Evolutionary conservation across 2,113 vertebrate species (phyloP).

Genomic region (Grammomys dolichurus): DNA sequence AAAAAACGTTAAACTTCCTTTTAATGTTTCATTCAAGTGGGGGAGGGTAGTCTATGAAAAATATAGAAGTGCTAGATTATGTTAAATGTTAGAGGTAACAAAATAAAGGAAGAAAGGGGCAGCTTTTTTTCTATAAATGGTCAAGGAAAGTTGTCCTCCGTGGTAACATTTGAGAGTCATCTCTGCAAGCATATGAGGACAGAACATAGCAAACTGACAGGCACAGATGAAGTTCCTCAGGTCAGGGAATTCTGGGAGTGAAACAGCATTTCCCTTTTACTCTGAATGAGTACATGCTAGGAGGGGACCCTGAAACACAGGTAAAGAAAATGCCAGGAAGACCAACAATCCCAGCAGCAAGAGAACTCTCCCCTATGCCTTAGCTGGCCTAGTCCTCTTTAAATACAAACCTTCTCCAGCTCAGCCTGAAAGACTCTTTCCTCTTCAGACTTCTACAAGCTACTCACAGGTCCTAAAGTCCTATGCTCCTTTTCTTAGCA

Average conservation of each 20-base stretch:
- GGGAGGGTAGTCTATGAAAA: neutral
- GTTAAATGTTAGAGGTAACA: neutral
- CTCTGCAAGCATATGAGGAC: neutral
- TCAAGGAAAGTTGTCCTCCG: neutral
- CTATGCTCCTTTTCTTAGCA: neutral
- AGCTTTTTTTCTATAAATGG: neutral
- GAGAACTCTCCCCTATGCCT: neutral
- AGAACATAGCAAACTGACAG: neutral
- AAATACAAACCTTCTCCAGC: neutral
- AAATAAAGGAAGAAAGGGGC: neutral
- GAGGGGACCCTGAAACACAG: neutral
- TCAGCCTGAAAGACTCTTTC: neutral
- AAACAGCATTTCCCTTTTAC: neutral
- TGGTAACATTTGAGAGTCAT: neutral
- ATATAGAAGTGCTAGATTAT: neutral
- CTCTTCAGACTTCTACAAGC: neutral
- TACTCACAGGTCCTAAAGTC: neutral
- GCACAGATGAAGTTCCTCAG: neutral
- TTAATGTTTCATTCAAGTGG: neutral
- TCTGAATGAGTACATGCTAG: neutral
- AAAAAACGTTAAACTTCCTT: neutral
- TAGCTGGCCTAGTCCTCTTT: neutral
- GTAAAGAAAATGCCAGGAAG: neutral
- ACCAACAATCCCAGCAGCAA: neutral
- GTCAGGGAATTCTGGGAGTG: neutral